phyloP scores from a whole-genome alignment of 2,888 invertebrate genomes.

The Eueremaeus valkanovi region DNA sequence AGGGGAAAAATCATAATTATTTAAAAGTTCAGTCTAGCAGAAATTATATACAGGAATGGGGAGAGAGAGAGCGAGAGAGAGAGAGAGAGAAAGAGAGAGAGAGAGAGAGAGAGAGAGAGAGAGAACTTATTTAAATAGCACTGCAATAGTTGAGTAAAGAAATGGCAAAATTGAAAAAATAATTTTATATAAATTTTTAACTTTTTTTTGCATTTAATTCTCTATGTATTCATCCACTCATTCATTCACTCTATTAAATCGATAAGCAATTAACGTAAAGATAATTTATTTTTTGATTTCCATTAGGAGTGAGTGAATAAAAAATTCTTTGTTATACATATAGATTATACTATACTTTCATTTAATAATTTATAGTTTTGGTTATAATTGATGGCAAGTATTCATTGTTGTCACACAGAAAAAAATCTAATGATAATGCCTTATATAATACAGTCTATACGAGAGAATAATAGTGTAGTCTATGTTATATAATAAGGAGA shows the following conservation, averaged over 20 bases:
- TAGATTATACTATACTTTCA: not conserved
- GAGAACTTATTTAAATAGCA: no score
- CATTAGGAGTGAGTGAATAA: not conserved
- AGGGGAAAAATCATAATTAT: not conserved
- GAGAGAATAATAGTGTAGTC: no score
- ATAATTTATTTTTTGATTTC: not conserved
- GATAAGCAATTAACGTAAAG: not conserved
- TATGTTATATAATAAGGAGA: not conserved
- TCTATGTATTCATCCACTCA: not conserved
- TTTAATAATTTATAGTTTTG: conserved; percentile 8
- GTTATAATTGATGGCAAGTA: conserved; percentile 13
- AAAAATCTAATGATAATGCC: no score
- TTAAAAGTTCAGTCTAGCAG: not conserved
- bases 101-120: no score
- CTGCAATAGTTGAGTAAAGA: no score
- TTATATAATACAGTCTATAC: no score
- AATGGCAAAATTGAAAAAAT: no score
- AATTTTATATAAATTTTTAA: not conserved
- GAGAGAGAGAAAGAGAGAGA: no score
- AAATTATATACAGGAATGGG: no score
- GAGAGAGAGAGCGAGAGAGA: no score
- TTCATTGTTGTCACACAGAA: not conserved
- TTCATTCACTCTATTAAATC: not conserved
- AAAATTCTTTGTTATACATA: not conserved
- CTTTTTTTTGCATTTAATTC: not conserved